These are phyloP conservation scores for Vespertilio murinus DNA, from an alignment of 2,797 vertebrate species.

Conservation along the genomic window DNA sequence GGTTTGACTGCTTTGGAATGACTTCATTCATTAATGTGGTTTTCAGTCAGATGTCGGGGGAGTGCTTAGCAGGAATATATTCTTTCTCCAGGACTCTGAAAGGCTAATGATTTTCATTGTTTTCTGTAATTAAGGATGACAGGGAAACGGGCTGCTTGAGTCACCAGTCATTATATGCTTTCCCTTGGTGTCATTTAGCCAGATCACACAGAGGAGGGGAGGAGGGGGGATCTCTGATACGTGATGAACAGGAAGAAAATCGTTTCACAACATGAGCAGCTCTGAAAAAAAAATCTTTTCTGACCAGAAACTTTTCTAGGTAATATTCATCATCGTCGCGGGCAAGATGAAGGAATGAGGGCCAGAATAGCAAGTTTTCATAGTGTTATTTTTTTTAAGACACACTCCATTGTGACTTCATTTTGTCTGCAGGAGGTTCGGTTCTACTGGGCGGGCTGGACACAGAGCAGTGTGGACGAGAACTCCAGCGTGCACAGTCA, in stretches of 20 bases:
- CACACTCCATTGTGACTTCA: neutral
- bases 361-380: neutral
- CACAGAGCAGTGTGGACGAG: neutral
- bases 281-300: neutral
- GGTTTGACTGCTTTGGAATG: neutral
- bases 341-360: neutral
- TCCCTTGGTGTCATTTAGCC: neutral
- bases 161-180: neutral
- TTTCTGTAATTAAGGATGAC: neutral
- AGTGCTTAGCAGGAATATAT: neutral
- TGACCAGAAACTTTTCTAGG: neutral
- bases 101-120: neutral
- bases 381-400: neutral
- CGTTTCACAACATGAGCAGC: neutral
- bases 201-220: neutral
- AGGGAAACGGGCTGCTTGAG: neutral
- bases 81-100: neutral
- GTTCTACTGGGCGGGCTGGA: neutral
- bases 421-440: neutral
- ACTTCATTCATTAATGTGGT: neutral
- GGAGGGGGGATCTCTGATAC: neutral
- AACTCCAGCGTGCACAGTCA: neutral
- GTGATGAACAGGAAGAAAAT: neutral
- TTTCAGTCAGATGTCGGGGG: neutral
- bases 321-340: neutral